These are phyloP conservation scores for Drosophila quinaria DNA, from an alignment of 2,888 invertebrate genomes.

Conservation along the genomic window DNA sequence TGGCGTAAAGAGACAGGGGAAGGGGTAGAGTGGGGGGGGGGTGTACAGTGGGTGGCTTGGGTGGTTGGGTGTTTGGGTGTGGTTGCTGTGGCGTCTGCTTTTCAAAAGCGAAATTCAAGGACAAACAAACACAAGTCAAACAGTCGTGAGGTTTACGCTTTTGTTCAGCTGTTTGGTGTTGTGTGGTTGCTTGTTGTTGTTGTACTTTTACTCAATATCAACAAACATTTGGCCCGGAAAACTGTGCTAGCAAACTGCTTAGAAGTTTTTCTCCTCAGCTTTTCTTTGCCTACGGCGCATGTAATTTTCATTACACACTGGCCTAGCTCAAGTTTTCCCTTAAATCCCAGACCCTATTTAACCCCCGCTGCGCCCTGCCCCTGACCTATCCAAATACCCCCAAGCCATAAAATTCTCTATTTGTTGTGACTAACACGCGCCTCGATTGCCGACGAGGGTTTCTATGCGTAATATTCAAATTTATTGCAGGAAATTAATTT, in stretches of 20 bases:
- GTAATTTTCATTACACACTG: slow-evolving; percentile 75
- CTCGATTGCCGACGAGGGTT: slow-evolving; percentile 36
- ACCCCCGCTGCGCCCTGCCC: not conserved
- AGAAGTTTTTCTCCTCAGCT: slow-evolving; percentile 60
- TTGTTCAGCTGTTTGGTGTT: slow-evolving; percentile 41
- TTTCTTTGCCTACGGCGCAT: slow-evolving; percentile 52
- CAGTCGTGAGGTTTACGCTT: slow-evolving; percentile 68
- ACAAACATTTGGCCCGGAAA: slow-evolving; percentile 67
- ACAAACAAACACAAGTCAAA: slow-evolving; percentile 81
- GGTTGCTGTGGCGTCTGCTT: slow-evolving; percentile 55
- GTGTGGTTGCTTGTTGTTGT: slow-evolving; percentile 35
- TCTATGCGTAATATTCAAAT: not conserved
- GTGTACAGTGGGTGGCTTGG: too few relatives aligned
- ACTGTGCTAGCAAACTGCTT: slow-evolving; percentile 59
- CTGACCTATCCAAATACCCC: slow-evolving; percentile 10
- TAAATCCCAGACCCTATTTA: slow-evolving; percentile 34
- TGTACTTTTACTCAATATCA: slow-evolving; percentile 5
- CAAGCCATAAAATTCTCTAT: slow-evolving; percentile 27
- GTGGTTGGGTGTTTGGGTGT: slow-evolving; percentile 3
- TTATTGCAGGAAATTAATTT: not conserved
- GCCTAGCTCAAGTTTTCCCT: slow-evolving; percentile 22
- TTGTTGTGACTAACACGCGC: slow-evolving; percentile 61
- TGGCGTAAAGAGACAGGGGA: slow-evolving; percentile 10
- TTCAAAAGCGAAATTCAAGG: slow-evolving; percentile 76
- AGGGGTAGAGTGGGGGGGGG: not conserved